Evolutionary conservation across 2,888 invertebrate species (phyloP), one percentile per base, ranked within the genome.

Genomic region (Platypus cylindrus): DNA sequence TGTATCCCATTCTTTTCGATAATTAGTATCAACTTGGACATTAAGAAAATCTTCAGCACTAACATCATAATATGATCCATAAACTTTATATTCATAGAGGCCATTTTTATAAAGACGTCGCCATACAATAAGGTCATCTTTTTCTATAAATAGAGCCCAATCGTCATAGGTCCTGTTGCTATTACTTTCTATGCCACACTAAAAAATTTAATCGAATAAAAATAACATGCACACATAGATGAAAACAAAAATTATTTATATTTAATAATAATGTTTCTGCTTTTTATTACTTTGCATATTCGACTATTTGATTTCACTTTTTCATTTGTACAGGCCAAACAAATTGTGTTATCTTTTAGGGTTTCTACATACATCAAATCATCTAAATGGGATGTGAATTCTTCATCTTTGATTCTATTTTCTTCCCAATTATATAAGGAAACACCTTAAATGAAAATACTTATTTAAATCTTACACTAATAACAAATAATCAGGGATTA

Each of bases 81-180:
- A 87, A 0, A 89, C 84, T 73, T 87, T 89, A 53, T 89, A 89
- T 11, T 83, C 77, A 52, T 73, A 87, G 20, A 82, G 63, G 1
- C 83, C 80, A 0, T 69, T 66, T 28, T 71, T 67, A 47, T 78
- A 59, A 51, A 78, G 73, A 46, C 75, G 75, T 38, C 81, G 66
- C 89, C 89, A 90, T 22, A 89, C 78, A 9, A 84, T 65, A 53
- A 86, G 74, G 51, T 85, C 80, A 32, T 78, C 69, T 9, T 80
- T 73, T 53, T 84, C 82, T 48, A 87, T 73, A 53, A 81, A 89
- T 0, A 84, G 80, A 32, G 70, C 66, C 89, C 85, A 85, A 11
- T 74, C 69, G 17, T 70, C 70, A 1, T 58, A 60, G n/a, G 45
- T 45, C 14, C 35, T 45, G 4, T 33, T 25, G 9, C 41, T 45